Evolutionary conservation across 2,797 vertebrate species (phyloP), one percentile per base, ranked within the genome.

Genomic region (Pelobates cultripes): DNA sequence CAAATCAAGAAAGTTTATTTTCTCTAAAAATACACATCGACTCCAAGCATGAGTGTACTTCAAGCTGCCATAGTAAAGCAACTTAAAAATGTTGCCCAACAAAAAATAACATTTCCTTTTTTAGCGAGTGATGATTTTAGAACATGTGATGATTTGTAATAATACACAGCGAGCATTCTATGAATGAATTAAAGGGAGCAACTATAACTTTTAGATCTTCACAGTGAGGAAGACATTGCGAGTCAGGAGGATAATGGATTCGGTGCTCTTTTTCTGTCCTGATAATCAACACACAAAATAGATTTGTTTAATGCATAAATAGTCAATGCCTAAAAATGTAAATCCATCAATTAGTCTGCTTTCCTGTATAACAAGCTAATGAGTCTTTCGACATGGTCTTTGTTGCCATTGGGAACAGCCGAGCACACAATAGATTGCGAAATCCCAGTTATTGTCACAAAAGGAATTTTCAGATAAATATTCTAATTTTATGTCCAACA

Each of bases 291-390:
- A 79, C 86, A 84, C 89, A 86, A 86, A 88, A 90, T 85, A 89
- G 87, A 90, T 89, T 92, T 90, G 89, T 84, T 78, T 90, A 28
- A 28, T 89, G 87, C 87, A 89, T 88, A 87, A 90, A 87, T 85
- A 85, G 84, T 89, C 76, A 85, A 79, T 90, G 86, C 86, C 81
- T 85, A 87, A 88, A 90, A 86, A 89, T 90, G 90, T 89, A 89
- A 93, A 90, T 91, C 79, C 79, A 85, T 88, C 90, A 91, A 91
- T 91, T 89, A 91, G 87, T 73, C 70, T 76, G 41, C 70, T 90
- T 87, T 87, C 87, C 76, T 72, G 87, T 85, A 86, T 80, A 88
- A 73, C 0, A 0, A 85, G 85, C 86, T 91, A 88, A 88, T 85
- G 73, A 28, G 28, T 28, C 84, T 86, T 88, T 84, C 86, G 77